These are phyloP conservation scores for Morphnarchus princeps DNA, from an alignment of 2,113 vertebrate genomes.

Conservation along the genomic window DNA sequence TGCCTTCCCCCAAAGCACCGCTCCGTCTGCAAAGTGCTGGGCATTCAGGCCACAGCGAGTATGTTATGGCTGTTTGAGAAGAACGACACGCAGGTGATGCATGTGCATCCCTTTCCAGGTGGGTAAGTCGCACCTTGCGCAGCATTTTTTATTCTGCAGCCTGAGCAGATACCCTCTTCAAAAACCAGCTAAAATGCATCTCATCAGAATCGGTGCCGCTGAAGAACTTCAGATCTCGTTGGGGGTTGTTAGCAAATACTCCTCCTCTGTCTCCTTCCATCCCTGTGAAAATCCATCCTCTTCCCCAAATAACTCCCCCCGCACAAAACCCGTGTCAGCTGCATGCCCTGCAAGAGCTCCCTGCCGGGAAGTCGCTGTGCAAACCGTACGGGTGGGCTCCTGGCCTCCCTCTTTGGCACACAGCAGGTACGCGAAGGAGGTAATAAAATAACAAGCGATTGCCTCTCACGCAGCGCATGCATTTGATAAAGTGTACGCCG, in stretches of 20 bases:
- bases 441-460: background rate
- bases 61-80: background rate
- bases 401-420: background rate
- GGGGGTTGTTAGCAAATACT: background rate
- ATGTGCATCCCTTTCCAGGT: background rate
- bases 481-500: background rate
- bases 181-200: background rate
- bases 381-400: background rate
- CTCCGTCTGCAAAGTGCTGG: background rate
- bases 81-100: accelerated
- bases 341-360: background rate
- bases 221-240: background rate
- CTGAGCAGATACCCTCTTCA: background rate
- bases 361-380: background rate
- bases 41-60: background rate
- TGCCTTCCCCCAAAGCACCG: background rate
- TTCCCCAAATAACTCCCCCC: background rate
- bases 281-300: background rate
- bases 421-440: background rate
- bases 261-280: background rate
- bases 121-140: background rate
- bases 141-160: background rate
- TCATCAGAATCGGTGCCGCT: background rate
- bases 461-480: background rate
- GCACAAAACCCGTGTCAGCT: background rate